These are phyloP conservation scores for Thaumatotibia leucotreta DNA, from an alignment of 1,140 invertebrate species.

Conservation along the genomic window DNA sequence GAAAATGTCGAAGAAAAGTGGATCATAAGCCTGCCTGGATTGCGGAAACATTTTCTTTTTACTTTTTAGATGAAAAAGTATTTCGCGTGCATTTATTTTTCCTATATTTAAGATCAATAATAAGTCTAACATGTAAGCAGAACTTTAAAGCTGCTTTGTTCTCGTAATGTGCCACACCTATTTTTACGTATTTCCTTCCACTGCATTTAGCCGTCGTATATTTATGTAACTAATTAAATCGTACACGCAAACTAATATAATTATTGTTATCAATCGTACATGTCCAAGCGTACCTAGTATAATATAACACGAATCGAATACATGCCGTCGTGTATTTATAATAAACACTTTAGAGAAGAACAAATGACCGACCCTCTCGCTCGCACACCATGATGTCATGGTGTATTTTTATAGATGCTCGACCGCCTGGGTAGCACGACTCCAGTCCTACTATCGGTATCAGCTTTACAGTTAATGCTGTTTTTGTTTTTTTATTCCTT, in stretches of 20 bases:
- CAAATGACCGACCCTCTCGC: constrained; percentile 35
- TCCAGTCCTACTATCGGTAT: constrained; percentile 52
- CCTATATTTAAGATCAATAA: no score
- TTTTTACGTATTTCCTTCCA: no score
- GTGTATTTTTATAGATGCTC: constrained; percentile 66
- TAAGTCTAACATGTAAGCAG: no score
- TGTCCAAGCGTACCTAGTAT: constrained; percentile 26
- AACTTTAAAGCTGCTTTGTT: no score
- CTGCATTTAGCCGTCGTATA: no score
- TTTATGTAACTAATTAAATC: no score
- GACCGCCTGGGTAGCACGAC: constrained; percentile 52
- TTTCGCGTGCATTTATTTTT: no score
- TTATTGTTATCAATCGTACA: not conserved
- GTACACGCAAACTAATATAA: not conserved
- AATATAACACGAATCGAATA: constrained; percentile 59
- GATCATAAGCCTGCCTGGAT: no score
- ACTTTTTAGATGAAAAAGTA: no score
- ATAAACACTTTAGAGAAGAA: constrained; percentile 41
- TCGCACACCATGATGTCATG: constrained; percentile 73
- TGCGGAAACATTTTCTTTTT: no score
- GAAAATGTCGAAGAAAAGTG: no score
- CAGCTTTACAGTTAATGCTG: constrained; percentile 24
- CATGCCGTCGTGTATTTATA: constrained; percentile 66
- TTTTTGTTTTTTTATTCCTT: not conserved
- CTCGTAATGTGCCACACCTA: no score